Evolutionary conservation across 2,797 vertebrate genomes (phyloP), one percentile per base, ranked within the genome.

Genomic region (Sphenodon punctatus): DNA sequence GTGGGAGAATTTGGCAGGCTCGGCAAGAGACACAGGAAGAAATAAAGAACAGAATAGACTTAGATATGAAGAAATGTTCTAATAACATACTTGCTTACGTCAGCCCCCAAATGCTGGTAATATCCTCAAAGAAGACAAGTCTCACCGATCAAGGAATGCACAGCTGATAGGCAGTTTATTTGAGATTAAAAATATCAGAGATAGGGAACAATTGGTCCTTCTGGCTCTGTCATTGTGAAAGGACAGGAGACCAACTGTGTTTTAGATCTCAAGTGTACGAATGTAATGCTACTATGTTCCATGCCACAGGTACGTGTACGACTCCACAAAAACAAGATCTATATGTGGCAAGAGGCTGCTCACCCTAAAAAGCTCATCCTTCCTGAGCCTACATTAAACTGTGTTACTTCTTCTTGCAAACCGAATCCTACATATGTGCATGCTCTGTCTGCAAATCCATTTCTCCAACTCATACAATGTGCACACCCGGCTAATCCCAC

Each of bases 1-100:
- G 79, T 81, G 78, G 71, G 78, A 75, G 78, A 75, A 75, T 13
- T 65, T 81, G 79, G 56, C 79, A 81, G 42, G 42, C 34, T 63
- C 16, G 27, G 59, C 48, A 53, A 56, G 36, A 64, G 27, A 49
- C 42, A 60, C 58, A 75, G 79, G 71, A 75, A 75, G 74, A 81
- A 27, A 22, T 71, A 71, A 68, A 72, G 71, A 81, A 68, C 71
- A 80, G 32, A 74, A 74, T 73, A 80, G 67, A 80, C 64, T 80
- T 75, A 75, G 65, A 56, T 58, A 39, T 42, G 63, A 48, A 70
- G 43, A 64, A 82, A 82, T 68, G 51, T 68, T 69, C 66, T 58
- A 36, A 49, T 75, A 65, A 30, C 66, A 82, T 70, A 70, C 36
- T 75, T 65, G 56, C 51, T 82, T 68, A 70, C 60, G 49, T 70